Percentiles rank a stretch among this genome's conserved stretches.
These are phyloP conservation scores for Geophilus truncorum DNA, from an alignment of 2,888 invertebrate genomes.

Conservation along the genomic window DNA sequence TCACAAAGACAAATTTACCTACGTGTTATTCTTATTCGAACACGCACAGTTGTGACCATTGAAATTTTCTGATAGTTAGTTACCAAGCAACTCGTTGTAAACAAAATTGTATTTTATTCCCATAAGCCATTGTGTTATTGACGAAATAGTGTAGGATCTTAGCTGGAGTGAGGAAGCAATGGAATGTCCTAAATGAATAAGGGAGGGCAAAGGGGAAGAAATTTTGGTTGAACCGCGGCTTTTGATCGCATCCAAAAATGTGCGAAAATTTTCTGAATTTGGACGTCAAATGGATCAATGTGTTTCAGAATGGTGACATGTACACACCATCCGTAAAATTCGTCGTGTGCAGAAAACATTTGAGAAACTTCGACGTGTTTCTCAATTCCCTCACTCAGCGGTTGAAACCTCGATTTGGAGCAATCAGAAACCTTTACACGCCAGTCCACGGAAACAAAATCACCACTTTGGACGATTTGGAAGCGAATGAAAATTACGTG, in stretches of 20 bases:
- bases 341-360: slow-evolving; percentile 38
- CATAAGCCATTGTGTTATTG: not conserved
- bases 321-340: slow-evolving; percentile 38
- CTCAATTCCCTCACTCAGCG: slow-evolving; percentile 39
- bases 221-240: not conserved
- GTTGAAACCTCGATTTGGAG: slow-evolving; percentile 40
- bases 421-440: slow-evolving; percentile 39
- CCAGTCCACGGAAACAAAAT: slow-evolving; percentile 38
- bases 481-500: slow-evolving; percentile 39
- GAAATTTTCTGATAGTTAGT: not conserved
- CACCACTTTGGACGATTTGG: slow-evolving; percentile 37
- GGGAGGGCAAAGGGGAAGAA: not conserved
- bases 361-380: slow-evolving; percentile 39
- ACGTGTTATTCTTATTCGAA: not conserved
- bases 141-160: not conserved
- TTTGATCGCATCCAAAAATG: not conserved
- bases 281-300: slow-evolving; percentile 39
- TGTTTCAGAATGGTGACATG: slow-evolving; percentile 39
- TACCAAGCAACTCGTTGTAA: not conserved
- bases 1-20: not conserved
- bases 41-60: not conserved
- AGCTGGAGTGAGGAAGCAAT: not conserved
- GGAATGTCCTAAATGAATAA: not conserved
- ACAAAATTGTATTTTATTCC: not conserved
- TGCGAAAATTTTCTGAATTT: slow-evolving; percentile 18